Conservation (phyloP, 1,140 invertebrate species). For the Dinothrombium tinctorium region DNA sequence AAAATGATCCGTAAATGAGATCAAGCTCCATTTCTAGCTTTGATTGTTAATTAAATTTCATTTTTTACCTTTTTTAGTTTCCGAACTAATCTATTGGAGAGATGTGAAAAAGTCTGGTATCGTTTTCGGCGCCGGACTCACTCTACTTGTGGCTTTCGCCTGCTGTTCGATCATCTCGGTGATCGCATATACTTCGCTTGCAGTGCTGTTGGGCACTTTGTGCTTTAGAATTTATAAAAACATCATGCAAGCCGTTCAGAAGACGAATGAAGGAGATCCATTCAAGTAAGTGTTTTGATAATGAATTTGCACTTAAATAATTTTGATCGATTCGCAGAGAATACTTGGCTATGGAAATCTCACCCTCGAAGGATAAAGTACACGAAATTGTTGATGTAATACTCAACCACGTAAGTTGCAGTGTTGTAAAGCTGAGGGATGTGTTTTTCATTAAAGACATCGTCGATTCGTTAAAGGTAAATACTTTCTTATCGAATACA, state of each 20-base stretch:
- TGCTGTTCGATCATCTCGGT: constrained; percentile 89
- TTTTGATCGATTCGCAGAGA: constrained; percentile 32
- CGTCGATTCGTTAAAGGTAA: constrained; percentile 50
- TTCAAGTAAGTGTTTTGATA: constrained; percentile 54
- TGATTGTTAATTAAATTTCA: too few relatives aligned
- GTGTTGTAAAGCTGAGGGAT: constrained; percentile 52
- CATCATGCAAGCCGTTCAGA: constrained; percentile 81
- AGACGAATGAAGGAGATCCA: constrained; percentile 85
- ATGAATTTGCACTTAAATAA: constrained; percentile 1
- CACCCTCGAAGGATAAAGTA: constrained; percentile 60
- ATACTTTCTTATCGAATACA: constrained; percentile 1
- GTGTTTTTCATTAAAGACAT: constrained; percentile 88
- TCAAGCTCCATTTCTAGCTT: too few relatives aligned
- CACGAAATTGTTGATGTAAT: constrained; percentile 55
- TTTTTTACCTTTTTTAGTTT: constrained; percentile 39
- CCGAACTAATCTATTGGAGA: constrained; percentile 87
- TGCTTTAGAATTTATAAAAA: constrained; percentile 87
- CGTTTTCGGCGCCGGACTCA: constrained; percentile 61
- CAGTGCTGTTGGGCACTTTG: constrained; percentile 53
- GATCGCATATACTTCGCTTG: constrained; percentile 63
- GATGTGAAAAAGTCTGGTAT: constrained; percentile 76
- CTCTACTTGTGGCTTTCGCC: constrained; percentile 66
- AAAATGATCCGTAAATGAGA: too few relatives aligned
- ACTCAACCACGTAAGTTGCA: constrained; percentile 57
- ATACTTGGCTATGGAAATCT: constrained; percentile 60